Conservation (phyloP, 2,797 vertebrate genomes). For the Pseudochaenichthys georgianus region DNA sequence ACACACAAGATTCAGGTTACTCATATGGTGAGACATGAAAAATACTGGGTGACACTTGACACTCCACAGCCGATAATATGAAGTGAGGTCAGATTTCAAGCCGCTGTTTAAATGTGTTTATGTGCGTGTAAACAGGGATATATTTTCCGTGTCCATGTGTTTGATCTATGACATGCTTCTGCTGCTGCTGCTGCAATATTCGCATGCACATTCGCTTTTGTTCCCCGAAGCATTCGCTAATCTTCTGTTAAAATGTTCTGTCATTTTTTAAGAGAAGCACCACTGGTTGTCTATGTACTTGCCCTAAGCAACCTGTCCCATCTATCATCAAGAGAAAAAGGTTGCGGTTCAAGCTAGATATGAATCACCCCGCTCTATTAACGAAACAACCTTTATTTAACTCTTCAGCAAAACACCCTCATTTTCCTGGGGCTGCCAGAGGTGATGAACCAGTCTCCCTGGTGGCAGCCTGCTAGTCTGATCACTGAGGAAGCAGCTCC, state of each 20-base stretch:
- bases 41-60: constrained; percentile 44
- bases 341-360: constrained; percentile 53
- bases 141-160: constrained; percentile 6
- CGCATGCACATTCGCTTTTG: constrained; percentile 25
- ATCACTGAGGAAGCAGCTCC: constrained; percentile 76
- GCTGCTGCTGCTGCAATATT: background rate
- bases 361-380: constrained; percentile 65
- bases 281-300: constrained; percentile 5
- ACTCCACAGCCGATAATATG: background rate
- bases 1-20: constrained; percentile 62
- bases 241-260: background rate
- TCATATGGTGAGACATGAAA: constrained; percentile 48
- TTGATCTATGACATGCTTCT: background rate
- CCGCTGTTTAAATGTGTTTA: constrained; percentile 11
- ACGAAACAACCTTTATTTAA: constrained; percentile 75
- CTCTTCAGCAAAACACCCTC: constrained; percentile 62
- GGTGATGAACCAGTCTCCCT: constrained; percentile 74
- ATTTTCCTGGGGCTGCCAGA: constrained; percentile 72
- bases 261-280: constrained; percentile 18
- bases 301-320: constrained; percentile 16
- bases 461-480: constrained; percentile 70
- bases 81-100: constrained; percentile 47
- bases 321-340: constrained; percentile 42
- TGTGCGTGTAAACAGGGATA: constrained; percentile 8
- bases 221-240: background rate